Base-by-base conservation (phyloP, 2,888 invertebrate genomes). In the Odontomyia ornata region DNA sequence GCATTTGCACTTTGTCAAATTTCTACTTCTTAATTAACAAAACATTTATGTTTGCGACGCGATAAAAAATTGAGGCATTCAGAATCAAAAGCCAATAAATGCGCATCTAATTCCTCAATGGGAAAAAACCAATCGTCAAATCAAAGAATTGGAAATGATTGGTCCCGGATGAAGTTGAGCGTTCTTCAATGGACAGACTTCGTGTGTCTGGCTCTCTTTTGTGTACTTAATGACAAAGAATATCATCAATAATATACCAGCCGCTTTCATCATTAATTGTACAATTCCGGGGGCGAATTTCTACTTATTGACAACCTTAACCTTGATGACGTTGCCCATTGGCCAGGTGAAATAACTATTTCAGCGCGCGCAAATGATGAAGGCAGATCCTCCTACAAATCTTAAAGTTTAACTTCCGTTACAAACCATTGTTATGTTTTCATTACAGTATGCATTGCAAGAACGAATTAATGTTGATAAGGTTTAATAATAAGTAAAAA, bases 251-350 rank as follows among this genome's bases (percentile, higher is more conserved):
- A 27, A 72, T 21, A 27, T 3, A n/a, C 71, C 47, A 23, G 28
- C 52, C 56, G 43, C 71, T 72, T 72, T 72, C 71, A 72, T 72
- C 56, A 72, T 56, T 72, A 72, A 52, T 28, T 28, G 71, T 56
- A 72, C 18, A 30, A 72, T 56, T 56, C 71, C 71, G 71, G 71
- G 47, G 71, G 71, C 71, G 46, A 72, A 72, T 56, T 72, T 72
- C 56, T 65, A 36, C 65, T 65, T 36, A 30, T 72, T 52, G 21
- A 56, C 30, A 56, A 72, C 52, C 71, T 72, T 72, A 72, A 72
- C 71, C 71, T 72, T 72, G 71, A 72, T 72, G 52, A 52, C 28
- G 71, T 36, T 36, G 57, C 57, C 57, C n/a, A n/a, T n/a, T n/a
- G n/a, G n/a, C n/a, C 9, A 56, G 11, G 56, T 18, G 56, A 18